These are phyloP conservation scores for Mythimna lalbum DNA, from an alignment of 2,888 invertebrate species.

Conservation along the genomic window DNA sequence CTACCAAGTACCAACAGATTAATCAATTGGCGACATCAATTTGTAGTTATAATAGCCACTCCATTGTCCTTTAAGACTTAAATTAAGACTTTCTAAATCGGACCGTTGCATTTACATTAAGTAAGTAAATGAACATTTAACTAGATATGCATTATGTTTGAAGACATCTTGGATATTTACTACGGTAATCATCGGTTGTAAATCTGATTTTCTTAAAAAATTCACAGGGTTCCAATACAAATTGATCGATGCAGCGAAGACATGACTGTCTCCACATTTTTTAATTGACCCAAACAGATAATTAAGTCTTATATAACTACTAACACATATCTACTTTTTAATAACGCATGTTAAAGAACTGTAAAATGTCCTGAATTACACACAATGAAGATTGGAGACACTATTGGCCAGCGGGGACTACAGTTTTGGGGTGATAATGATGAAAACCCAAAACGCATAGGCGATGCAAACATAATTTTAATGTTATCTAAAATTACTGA, in stretches of 20 bases:
- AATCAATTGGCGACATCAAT: slow-evolving; percentile 67
- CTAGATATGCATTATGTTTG: neutral
- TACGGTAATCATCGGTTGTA: too few species aligned
- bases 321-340: neutral
- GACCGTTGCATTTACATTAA: slow-evolving; percentile 16
- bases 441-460: too few species aligned
- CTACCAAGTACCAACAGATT: slow-evolving; percentile 64
- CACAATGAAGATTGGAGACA: neutral
- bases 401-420: neutral
- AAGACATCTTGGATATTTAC: neutral
- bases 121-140: slow-evolving; percentile 21
- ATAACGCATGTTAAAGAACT: neutral
- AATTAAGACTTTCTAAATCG: slow-evolving; percentile 50
- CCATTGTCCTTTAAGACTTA: slow-evolving; percentile 51
- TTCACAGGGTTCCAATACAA: neutral
- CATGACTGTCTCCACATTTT: neutral
- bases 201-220: neutral
- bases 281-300: too few species aligned
- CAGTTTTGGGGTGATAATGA: too few species aligned
- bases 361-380: too few species aligned
- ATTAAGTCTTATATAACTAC: neutral
- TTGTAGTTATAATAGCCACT: slow-evolving; percentile 64
- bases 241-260: neutral
- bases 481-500: too few species aligned
- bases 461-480: too few species aligned